Evolutionary conservation across 1,140 invertebrate species (phyloP).

Genomic region (Drusus annulatus): DNA sequence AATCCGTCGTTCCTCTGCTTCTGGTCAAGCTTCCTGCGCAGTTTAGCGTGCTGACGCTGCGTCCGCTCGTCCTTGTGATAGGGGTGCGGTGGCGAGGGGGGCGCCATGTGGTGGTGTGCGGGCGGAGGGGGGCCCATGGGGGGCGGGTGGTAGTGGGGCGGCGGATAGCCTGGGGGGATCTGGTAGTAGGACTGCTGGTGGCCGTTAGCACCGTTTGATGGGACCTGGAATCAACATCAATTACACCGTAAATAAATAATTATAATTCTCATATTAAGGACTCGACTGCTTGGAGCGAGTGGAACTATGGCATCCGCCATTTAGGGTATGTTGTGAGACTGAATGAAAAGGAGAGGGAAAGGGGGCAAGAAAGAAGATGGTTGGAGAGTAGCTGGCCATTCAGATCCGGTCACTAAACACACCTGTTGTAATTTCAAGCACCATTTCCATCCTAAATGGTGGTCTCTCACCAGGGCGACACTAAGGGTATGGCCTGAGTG

Average conservation of each 20-base stretch:
- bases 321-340: no score
- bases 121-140: conserved; percentile 70
- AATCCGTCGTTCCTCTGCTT: conserved; percentile 69
- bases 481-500: no score
- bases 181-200: conserved; percentile 76
- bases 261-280: no score
- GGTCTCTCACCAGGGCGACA: no score
- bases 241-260: not conserved
- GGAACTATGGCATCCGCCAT: no score
- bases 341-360: no score
- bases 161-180: conserved; percentile 71
- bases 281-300: no score
- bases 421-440: no score
- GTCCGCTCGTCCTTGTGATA: conserved; percentile 85
- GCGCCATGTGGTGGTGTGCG: conserved; percentile 70
- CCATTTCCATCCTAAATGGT: no score
- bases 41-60: conserved; percentile 81
- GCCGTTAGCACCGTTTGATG: conserved; percentile 76
- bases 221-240: conserved; percentile 66
- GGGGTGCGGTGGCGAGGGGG: conserved; percentile 70
- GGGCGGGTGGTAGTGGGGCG: conserved; percentile 69
- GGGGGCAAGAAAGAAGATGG: no score
- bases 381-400: no score
- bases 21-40: conserved; percentile 81
- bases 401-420: no score